Evolutionary conservation across 2,888 invertebrate species (phyloP), one percentile per base, ranked within the genome.

Genomic region (Achlya flavicornis): DNA sequence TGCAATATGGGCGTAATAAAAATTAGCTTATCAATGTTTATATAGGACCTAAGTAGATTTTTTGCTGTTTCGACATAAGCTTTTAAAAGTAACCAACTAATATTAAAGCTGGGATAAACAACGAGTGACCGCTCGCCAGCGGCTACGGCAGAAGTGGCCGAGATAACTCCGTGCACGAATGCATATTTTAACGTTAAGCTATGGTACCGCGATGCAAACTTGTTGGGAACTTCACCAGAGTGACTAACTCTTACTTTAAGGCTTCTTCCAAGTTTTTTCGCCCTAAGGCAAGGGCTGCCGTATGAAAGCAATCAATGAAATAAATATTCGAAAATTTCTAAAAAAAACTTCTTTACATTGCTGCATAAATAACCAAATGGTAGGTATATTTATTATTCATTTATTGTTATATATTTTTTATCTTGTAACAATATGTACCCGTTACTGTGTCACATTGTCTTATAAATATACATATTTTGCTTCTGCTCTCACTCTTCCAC

Each of bases 171-270:
- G 84, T 79, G 83, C 87, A 85, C 86, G 85, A 86, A 90, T 91
- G 89, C 90, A 92, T 92, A 91, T 91, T 91, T 92, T 88, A 92
- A 83, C 89, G 85, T 85, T 88, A 86, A 90, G 86, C 89, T 87
- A 85, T 84, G 83, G 84, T 79, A 80, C 81, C 80, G 79, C 84
- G 83, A 83, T 84, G 87, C 86, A 86, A 90, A 89, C 90, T 91
- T 89, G 86, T 84, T 85, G 76, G 83, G 74, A 91, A 91, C 87
- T 91, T 90, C 77, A 79, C 76, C 80, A 78, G 76, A 86, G 81
- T 88, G 80, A 85, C 90, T 91, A 90, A 89, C 90, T 90, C 84
- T 88, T 89, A 84, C 80, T 87, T 84, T 83, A 84, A 82, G 76
- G 78, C 79, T 85, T 80, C 79, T 77, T 69, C 67, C 70, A 76